A percentile compares a stretch with the other conserved stretches of the same genome.
Conservation (phyloP, 2,888 invertebrate genomes). For the Caenorhabditis drosophilae region DNA sequence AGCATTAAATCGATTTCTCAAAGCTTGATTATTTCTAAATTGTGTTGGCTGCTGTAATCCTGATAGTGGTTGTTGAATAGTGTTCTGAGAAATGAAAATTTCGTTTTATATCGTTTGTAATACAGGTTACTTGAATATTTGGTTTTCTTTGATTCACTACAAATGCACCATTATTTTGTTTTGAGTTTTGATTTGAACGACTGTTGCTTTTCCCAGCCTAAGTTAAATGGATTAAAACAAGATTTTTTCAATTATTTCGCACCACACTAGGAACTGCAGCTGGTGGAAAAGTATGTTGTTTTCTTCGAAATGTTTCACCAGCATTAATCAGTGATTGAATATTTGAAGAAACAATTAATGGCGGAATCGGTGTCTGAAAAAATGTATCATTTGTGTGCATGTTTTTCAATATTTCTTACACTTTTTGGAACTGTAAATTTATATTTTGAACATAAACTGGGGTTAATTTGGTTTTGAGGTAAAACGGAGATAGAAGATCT, state of each 20-base stretch:
- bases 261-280: too few species aligned
- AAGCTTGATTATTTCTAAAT: conserved; percentile 30
- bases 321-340: conserved; percentile 17
- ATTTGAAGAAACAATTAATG: conserved; percentile 7
- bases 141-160: too few species aligned
- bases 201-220: too few species aligned
- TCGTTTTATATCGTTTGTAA: too few species aligned
- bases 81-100: too few species aligned
- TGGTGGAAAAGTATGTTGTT: conserved; percentile 8
- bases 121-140: too few species aligned
- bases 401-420: neutral
- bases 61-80: conserved; percentile 8
- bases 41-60: conserved; percentile 22
- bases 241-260: too few species aligned
- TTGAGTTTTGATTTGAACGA: too few species aligned
- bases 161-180: too few species aligned
- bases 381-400: neutral
- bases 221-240: too few species aligned
- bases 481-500: conserved; percentile 23
- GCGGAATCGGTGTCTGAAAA: conserved; percentile 9
- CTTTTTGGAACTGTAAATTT: conserved; percentile 11
- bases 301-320: conserved; percentile 13
- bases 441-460: conserved; percentile 19
- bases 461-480: conserved; percentile 15
- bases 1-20: conserved; percentile 21